These are phyloP conservation scores for Rousettus leschenaultii DNA, from an alignment of 2,113 vertebrate species.

Conservation along the genomic window DNA sequence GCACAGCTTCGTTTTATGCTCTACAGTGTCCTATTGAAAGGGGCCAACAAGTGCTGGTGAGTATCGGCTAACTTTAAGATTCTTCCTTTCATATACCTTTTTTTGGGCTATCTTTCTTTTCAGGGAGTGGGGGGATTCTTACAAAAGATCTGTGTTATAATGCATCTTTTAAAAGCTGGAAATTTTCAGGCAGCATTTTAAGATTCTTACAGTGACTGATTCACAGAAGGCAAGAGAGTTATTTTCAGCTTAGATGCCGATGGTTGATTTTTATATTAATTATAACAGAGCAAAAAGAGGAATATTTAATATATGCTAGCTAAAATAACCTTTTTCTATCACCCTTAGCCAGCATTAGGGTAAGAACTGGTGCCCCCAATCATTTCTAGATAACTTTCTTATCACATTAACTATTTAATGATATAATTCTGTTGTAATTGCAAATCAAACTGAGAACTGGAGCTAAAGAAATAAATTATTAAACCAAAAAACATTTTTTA, in stretches of 20 bases:
- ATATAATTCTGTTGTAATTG: conserved; percentile 48
- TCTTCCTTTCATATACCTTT: conserved; percentile 52
- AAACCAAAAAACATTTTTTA: conserved; percentile 44
- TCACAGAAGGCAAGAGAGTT: conserved; percentile 75
- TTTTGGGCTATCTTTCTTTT: conserved; percentile 56
- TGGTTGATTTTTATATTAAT: conserved; percentile 71
- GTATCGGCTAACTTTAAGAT: conserved; percentile 73
- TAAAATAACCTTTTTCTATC: conserved; percentile 30
- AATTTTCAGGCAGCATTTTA: conserved; percentile 67
- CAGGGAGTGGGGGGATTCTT: conserved; percentile 16
- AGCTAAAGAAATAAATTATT: conserved; percentile 70
- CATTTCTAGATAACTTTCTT: conserved; percentile 56
- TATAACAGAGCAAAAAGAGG: conserved; percentile 48
- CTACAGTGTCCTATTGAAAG: conserved; percentile 67
- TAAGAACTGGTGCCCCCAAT: conserved; percentile 18
- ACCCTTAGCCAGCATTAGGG: conserved; percentile 31
- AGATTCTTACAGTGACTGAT: conserved; percentile 71
- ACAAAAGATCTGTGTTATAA: conserved; percentile 35
- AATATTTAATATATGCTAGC: conserved; percentile 54
- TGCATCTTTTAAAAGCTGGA: conserved; percentile 57
- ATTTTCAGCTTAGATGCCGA: conserved; percentile 66
- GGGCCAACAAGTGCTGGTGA: conserved; percentile 83
- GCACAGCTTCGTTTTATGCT: conserved; percentile 67
- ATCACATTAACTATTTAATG: conserved; percentile 54
- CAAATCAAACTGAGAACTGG: conserved; percentile 36